A percentile compares a stretch with the other conserved stretches of the same genome.
Conservation (phyloP, 2,797 vertebrate species). For the Strix occidentalis region DNA sequence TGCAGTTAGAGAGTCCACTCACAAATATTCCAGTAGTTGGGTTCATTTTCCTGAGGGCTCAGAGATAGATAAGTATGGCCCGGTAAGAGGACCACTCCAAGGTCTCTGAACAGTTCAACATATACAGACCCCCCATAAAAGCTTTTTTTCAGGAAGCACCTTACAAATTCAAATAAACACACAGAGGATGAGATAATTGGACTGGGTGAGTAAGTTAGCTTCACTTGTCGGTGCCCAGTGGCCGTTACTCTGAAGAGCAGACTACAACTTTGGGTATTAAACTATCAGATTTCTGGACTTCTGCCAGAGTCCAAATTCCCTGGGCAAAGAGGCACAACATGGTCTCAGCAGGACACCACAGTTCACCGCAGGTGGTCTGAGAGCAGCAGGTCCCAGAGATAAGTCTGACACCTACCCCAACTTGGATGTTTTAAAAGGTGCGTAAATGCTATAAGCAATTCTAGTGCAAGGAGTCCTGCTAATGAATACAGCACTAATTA, state of each 20-base stretch:
- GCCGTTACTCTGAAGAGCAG: background rate
- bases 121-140: background rate
- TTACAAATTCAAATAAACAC: constrained; percentile 1
- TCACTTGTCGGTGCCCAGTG: background rate
- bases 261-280: background rate
- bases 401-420: background rate
- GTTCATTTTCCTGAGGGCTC: background rate
- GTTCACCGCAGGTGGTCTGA: background rate
- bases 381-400: background rate
- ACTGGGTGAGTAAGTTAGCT: background rate
- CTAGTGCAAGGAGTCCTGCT: background rate
- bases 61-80: background rate
- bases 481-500: background rate
- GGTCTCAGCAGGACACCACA: background rate
- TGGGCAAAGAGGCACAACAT: background rate
- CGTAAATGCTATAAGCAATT: background rate
- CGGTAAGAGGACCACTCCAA: background rate
- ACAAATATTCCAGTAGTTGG: background rate
- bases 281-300: background rate
- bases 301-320: background rate
- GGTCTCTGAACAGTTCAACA: background rate
- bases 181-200: background rate
- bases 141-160: background rate
- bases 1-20: background rate
- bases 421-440: background rate